These are phyloP conservation scores for Amblyteles armatorius DNA, from an alignment of 2,888 invertebrate species.

Conservation along the genomic window DNA sequence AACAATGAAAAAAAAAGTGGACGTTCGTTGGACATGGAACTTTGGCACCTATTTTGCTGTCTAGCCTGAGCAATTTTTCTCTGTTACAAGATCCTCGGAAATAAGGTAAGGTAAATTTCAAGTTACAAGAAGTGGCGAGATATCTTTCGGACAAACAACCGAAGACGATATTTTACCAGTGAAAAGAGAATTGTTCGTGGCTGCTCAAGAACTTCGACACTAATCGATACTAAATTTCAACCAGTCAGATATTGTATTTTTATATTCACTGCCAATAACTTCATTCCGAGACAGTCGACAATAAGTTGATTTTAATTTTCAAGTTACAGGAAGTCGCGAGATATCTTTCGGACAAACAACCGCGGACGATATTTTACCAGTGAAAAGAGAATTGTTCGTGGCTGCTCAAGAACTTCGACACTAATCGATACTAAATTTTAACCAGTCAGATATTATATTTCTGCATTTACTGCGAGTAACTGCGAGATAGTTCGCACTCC, in stretches of 20 bases:
- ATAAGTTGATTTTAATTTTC: slow-evolving; percentile 58
- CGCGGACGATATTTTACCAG: not conserved
- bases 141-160: slow-evolving; percentile 40
- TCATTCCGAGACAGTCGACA: slow-evolving; percentile 46
- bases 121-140: slow-evolving; percentile 20
- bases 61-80: not conserved
- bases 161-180: not conserved
- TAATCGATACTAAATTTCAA: not conserved
- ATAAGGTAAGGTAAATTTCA: slow-evolving; percentile 49
- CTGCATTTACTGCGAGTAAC: too few species aligned
- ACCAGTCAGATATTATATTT: not conserved
- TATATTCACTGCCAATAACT: too few species aligned
- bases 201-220: not conserved
- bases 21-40: too few species aligned
- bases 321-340: slow-evolving; percentile 34
- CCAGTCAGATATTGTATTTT: not conserved
- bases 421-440: not conserved
- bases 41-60: not conserved
- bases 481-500: not conserved
- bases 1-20: too few species aligned
- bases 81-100: slow-evolving; percentile 28
- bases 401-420: not conserved
- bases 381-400: not conserved
- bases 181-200: not conserved
- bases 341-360: slow-evolving; percentile 46